Conservation (phyloP, 2,888 invertebrate genomes). For the Lathronympha strigana region DNA sequence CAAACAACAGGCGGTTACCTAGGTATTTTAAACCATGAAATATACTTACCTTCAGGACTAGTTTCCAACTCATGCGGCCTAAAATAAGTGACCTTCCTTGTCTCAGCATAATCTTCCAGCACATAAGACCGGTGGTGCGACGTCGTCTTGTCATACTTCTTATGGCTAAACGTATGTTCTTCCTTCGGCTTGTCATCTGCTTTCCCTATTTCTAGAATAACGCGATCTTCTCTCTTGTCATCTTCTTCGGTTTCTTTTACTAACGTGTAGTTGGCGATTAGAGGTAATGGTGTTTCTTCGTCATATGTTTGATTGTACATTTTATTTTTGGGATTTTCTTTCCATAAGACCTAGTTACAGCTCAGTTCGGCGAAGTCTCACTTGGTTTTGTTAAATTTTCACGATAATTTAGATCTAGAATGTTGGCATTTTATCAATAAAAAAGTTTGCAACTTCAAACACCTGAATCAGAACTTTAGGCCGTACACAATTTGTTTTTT, state of each 20-base stretch:
- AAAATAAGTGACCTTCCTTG: slow-evolving; percentile 66
- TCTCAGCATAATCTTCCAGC: slow-evolving; percentile 72
- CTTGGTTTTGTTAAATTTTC: not conserved
- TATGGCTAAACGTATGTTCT: slow-evolving; percentile 78
- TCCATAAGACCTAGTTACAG: no score
- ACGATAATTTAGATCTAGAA: not conserved
- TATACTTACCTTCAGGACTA: slow-evolving; percentile 61
- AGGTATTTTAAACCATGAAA: no score
- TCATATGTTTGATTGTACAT: slow-evolving; percentile 74
- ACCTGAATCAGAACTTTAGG: not conserved
- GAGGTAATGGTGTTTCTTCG: slow-evolving; percentile 70
- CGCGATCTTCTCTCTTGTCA: slow-evolving; percentile 72
- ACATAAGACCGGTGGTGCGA: slow-evolving; percentile 78
- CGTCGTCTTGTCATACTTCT: slow-evolving; percentile 81
- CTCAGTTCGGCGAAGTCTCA: not conserved
- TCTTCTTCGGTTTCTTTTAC: slow-evolving; percentile 68
- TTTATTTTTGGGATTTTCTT: not conserved
- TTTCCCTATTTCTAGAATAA: slow-evolving; percentile 80
- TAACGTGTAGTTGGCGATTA: slow-evolving; percentile 72
- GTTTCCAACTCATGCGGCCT: slow-evolving; percentile 71
- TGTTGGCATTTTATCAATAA: no score
- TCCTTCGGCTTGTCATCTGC: slow-evolving; percentile 76
- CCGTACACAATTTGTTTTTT: not conserved
- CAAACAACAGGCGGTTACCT: no score
- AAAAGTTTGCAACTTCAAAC: no score